Conservation (phyloP, 2,888 invertebrate species). For the Leptopilina drosophilae region DNA sequence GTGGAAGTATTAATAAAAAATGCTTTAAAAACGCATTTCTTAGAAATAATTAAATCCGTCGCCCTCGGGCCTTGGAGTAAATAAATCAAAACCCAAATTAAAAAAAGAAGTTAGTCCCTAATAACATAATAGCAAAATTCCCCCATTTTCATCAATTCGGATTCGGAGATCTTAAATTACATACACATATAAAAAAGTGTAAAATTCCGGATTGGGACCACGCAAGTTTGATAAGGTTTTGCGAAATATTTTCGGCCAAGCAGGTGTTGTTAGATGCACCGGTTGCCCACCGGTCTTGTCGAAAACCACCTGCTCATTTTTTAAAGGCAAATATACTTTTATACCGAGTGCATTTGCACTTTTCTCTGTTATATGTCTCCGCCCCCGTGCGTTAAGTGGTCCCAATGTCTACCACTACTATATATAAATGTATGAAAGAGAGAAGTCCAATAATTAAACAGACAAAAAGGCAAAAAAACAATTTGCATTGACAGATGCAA, state of each 20-base stretch:
- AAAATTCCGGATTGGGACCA: too few relatives aligned
- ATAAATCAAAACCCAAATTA: too few relatives aligned
- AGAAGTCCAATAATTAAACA: conserved; percentile 5
- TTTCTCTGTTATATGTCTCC: conserved; percentile 6
- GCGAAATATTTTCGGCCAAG: conserved; percentile 29
- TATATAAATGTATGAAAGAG: background rate
- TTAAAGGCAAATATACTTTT: conserved; percentile 8
- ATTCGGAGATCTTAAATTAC: too few relatives aligned
- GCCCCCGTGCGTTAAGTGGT: conserved; percentile 8
- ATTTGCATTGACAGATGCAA: conserved; percentile 17
- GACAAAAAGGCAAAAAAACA: background rate
- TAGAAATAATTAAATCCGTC: too few relatives aligned
- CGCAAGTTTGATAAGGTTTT: conserved; percentile 16
- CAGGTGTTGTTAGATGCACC: conserved; percentile 30
- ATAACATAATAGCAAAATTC: too few relatives aligned
- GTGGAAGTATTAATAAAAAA: too few relatives aligned
- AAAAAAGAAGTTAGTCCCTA: too few relatives aligned
- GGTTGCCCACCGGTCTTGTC: conserved; percentile 29
- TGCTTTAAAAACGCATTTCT: too few relatives aligned
- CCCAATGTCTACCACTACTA: background rate
- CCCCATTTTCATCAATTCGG: too few relatives aligned
- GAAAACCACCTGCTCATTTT: conserved; percentile 30
- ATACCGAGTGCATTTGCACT: conserved; percentile 31
- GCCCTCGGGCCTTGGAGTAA: too few relatives aligned
- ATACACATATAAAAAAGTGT: too few relatives aligned